These are phyloP conservation scores for Diarsia mendica DNA, from an alignment of 2,888 invertebrate genomes.

Conservation along the genomic window DNA sequence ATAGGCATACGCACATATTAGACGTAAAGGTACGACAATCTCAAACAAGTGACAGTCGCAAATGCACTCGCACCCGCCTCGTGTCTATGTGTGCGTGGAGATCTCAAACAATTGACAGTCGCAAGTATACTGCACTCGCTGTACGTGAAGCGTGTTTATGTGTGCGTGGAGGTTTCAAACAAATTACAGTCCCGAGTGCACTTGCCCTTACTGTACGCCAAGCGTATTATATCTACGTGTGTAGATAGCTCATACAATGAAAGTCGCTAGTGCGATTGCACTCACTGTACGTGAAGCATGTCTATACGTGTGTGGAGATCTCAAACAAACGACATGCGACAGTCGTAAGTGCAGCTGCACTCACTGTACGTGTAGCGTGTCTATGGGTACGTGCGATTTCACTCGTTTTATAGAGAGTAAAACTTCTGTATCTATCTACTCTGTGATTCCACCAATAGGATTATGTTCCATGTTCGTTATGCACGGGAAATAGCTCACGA, in stretches of 20 bases:
- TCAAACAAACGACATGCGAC: background rate
- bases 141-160: background rate
- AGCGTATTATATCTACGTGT: background rate
- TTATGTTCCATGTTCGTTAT: constrained; percentile 39
- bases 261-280: background rate
- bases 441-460: constrained; percentile 26
- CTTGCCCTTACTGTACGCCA: background rate
- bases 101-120: background rate
- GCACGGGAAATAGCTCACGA: constrained; percentile 37
- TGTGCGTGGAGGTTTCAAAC: background rate
- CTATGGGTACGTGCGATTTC: background rate
- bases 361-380: background rate
- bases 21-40: background rate
- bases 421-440: constrained; percentile 15
- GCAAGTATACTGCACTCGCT: background rate
- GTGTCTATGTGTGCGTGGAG: background rate
- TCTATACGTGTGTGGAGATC: background rate
- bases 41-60: background rate
- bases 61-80: background rate
- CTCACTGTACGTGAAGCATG: background rate
- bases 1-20: background rate
- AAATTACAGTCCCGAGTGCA: background rate
- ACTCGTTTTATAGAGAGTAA: background rate
- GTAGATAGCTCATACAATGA: background rate
- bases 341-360: background rate